phyloP scores from a whole-genome alignment of 2,797 vertebrate genomes.

The Allobates femoralis region DNA sequence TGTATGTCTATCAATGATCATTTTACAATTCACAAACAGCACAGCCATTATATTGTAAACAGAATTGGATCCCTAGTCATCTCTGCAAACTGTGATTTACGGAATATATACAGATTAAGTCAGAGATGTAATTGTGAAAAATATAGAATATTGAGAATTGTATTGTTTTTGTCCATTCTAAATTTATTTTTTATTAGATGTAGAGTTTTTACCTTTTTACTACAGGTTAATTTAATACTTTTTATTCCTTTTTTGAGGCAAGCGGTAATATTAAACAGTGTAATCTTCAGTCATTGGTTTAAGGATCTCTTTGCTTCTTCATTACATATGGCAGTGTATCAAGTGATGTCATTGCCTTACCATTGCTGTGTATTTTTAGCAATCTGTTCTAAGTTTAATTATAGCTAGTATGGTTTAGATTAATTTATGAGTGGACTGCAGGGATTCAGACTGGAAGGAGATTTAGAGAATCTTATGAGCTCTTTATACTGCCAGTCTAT shows the following conservation, averaged over 20 bases:
- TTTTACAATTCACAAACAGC: no score
- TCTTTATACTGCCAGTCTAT: slow-evolving; percentile 41
- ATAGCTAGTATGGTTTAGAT: slow-evolving; percentile 46
- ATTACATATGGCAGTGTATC: slow-evolving; percentile 5
- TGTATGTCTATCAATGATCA: no score
- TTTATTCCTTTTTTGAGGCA: not conserved
- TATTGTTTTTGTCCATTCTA: no score
- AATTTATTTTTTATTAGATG: no score
- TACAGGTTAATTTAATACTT: not conserved
- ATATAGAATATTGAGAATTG: no score
- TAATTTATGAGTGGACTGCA: slow-evolving; percentile 41
- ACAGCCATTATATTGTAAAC: no score
- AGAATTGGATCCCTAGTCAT: no score
- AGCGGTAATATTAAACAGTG: slow-evolving; percentile 1
- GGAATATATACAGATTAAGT: no score
- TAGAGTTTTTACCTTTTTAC: not conserved
- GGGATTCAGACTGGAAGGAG: slow-evolving; percentile 40
- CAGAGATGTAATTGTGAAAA: no score
- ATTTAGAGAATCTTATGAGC: slow-evolving; percentile 52
- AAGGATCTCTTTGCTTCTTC: not conserved
- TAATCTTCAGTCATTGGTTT: not conserved
- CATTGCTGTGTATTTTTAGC: slow-evolving; percentile 49
- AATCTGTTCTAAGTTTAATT: slow-evolving; percentile 50
- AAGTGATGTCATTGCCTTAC: slow-evolving; percentile 31
- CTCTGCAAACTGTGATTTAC: no score